Evolutionary conservation across 1,140 invertebrate genomes (phyloP).

Genomic region (Leptinotarsa texana): DNA sequence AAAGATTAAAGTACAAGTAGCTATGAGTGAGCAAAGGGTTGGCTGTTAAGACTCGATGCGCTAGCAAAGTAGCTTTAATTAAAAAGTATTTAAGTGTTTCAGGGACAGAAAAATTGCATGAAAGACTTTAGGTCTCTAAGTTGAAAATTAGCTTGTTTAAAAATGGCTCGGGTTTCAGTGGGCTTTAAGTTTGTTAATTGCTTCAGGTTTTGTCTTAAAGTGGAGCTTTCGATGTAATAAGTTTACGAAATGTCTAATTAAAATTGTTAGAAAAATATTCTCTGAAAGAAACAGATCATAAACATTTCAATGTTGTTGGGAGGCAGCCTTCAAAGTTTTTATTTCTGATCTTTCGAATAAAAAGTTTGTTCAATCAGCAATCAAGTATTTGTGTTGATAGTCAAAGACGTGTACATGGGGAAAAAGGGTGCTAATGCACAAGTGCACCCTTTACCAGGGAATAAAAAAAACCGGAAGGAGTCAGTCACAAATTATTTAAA

Average conservation of each 20-base stretch:
- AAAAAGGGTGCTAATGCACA: too few species aligned
- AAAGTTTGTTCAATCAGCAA: too few species aligned
- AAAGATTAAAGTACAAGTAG: conserved; percentile 40
- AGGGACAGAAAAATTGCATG: conserved; percentile 35
- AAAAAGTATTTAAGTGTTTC: conserved; percentile 41
- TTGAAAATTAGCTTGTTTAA: conserved; percentile 32
- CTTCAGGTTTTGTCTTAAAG: conserved; percentile 21
- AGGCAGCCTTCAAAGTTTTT: too few species aligned
- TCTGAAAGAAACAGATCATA: not conserved
- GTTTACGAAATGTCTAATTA: conserved; percentile 11
- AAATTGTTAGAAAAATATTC: conserved; percentile 17
- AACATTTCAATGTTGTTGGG: too few species aligned
- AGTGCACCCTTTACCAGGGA: too few species aligned
- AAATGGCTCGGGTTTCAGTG: conserved; percentile 18
- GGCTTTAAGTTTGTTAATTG: conserved; percentile 24
- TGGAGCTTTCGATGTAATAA: conserved; percentile 19
- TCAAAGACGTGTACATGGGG: too few species aligned
- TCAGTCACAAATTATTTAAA: too few species aligned
- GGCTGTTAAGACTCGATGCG: conserved; percentile 37
- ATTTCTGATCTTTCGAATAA: too few species aligned
- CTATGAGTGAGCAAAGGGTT: conserved; percentile 35
- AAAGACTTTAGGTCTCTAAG: conserved; percentile 36
- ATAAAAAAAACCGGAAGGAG: too few species aligned
- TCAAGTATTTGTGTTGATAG: too few species aligned
- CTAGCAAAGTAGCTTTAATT: conserved; percentile 37